These are phyloP conservation scores for Cryptocheilus praepositus DNA, from an alignment of 2,888 invertebrate genomes.

Conservation along the genomic window DNA sequence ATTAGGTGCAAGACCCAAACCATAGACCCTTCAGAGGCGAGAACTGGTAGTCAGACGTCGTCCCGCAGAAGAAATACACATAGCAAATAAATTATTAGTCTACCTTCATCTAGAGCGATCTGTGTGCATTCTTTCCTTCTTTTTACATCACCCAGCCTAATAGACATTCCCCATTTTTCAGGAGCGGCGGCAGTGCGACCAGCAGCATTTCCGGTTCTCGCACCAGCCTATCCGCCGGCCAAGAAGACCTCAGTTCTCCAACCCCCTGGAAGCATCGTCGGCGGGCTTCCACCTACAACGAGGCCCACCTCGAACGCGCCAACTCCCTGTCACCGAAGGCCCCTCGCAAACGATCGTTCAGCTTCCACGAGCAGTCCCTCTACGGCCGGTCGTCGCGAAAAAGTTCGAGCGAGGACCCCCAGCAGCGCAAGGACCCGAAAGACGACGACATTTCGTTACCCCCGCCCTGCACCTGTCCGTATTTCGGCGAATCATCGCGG, in stretches of 20 bases:
- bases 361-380: conserved; percentile 75
- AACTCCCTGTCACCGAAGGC: conserved; percentile 71
- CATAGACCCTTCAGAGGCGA: too few species aligned
- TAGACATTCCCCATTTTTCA: conserved; percentile 25
- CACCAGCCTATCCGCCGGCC: conserved; percentile 56
- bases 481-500: conserved; percentile 84
- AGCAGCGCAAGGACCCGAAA: conserved; percentile 18
- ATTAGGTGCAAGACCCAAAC: too few species aligned
- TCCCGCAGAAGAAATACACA: too few species aligned
- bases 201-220: conserved; percentile 62
- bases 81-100: too few species aligned
- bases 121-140: too few species aligned
- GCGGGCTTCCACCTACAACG: conserved; percentile 77
- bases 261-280: conserved; percentile 64
- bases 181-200: conserved; percentile 58
- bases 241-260: conserved; percentile 52
- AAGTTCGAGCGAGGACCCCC: conserved; percentile 38
- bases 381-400: conserved; percentile 38
- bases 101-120: too few species aligned
- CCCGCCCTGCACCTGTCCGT: conserved; percentile 88
- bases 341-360: conserved; percentile 74
- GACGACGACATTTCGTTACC: conserved; percentile 74
- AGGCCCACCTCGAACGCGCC: conserved; percentile 72
- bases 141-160: too few species aligned
- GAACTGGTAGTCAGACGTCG: too few species aligned